Base-by-base conservation (phyloP, 1,140 invertebrate genomes). In the Zaprionus taronus region DNA sequence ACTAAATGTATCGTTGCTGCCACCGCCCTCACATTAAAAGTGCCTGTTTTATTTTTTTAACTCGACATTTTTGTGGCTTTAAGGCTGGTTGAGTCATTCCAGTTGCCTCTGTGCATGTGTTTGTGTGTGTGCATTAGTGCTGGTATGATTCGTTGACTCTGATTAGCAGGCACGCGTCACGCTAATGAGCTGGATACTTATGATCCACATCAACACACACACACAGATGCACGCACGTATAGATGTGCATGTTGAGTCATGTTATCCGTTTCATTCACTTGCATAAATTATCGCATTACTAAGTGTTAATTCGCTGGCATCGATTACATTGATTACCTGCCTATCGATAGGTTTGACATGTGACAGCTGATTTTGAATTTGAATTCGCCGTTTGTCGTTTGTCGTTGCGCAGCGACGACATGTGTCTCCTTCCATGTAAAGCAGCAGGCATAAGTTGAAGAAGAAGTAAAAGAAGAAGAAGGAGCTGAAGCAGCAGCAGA, bases 141-240 rank as follows among this genome's bases (percentile, higher is more conserved):
- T 56, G 15, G 34, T 17, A 61, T 47, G 81, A 87, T 89, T 87
- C 58, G 80, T 67, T 79, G 77, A 49, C 68, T 89, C 78, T 84
- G 84, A 87, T 87, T 87, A 84, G 84, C 78, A 69, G 81, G 73
- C 84, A 76, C 85, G 84, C 84, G 84, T 89, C 85, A 89, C 84
- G 84, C 84, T 87, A 87, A 87, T 87, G 84, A 81, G 77, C 68
- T 75, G 70, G n/a, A 28, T 36, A 56, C 34, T 67, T 57, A 51
- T 26, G 56, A 72, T 55, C 34, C 47, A 47, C 38, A 57, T 36
- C 34, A 22, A 36, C 28, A 62, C 28, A 57, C 31, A 28, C 55
- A 67, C 62, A 65, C 17, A 36, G 28, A 38, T 17, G 12, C 47
- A 53, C 24, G 11, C 34, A 41, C 17, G 11, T 5, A 38, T 55